Evolutionary conservation across 2,888 invertebrate species (phyloP).

Genomic region (Gari tellinella): DNA sequence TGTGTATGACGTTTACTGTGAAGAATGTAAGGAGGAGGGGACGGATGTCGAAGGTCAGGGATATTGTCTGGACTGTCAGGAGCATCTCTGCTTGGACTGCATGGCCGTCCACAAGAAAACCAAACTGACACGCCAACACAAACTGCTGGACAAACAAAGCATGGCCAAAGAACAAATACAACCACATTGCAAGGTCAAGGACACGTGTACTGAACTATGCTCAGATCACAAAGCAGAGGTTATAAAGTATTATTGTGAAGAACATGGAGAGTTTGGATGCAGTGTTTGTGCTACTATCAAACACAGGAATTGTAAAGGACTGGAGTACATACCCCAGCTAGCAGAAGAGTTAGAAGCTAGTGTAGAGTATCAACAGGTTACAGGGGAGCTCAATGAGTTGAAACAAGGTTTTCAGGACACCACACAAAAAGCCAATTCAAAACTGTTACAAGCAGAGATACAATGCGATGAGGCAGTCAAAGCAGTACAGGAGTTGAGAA

Average conservation of each 20-base stretch:
- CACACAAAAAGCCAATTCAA: no score
- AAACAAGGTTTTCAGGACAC: no score
- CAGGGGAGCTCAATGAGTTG: no score
- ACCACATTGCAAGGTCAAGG: not conserved
- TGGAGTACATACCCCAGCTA: slow-evolving; percentile 13
- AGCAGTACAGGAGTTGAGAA: no score
- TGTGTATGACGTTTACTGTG: not conserved
- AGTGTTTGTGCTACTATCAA: slow-evolving; percentile 8
- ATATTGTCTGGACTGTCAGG: slow-evolving; percentile 13
- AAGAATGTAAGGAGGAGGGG: slow-evolving; percentile 1
- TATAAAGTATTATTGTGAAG: slow-evolving; percentile 13
- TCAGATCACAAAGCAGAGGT: not conserved
- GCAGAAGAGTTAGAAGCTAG: not conserved
- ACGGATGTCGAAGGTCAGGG: not conserved
- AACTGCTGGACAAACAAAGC: not conserved
- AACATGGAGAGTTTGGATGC: slow-evolving; percentile 13
- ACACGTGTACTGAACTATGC: slow-evolving; percentile 6
- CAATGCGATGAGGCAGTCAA: no score
- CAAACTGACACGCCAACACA: not conserved
- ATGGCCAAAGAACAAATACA: not conserved
- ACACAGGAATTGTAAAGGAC: slow-evolving; percentile 3
- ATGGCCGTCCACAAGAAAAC: slow-evolving; percentile 3
- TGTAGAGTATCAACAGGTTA: not conserved
- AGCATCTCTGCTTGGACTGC: slow-evolving; percentile 12
- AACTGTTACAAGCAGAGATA: no score